These are phyloP conservation scores for Nesospiza acunhae DNA, from an alignment of 2,113 vertebrate genomes.

Conservation along the genomic window DNA sequence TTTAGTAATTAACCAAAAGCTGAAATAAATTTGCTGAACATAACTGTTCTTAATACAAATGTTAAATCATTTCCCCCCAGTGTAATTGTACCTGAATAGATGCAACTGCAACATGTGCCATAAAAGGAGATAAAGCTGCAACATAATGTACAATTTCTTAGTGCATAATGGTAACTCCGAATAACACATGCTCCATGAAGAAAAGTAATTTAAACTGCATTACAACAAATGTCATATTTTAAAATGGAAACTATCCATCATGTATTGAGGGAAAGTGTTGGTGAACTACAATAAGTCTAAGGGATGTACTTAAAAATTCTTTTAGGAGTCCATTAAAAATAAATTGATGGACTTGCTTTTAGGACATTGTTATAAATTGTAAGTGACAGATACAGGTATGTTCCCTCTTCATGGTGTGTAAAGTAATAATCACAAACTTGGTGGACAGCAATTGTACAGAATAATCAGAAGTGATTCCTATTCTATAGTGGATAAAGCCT, in stretches of 20 bases:
- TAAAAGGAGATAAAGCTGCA: conserved; percentile 75
- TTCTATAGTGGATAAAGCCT: background rate
- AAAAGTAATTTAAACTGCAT: conserved; percentile 82
- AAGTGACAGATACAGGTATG: conserved; percentile 47
- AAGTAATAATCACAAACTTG: conserved; percentile 34
- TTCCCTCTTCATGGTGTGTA: background rate
- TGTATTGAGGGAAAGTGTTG: conserved; percentile 38
- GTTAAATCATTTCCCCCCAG: conserved; percentile 46
- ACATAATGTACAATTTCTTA: conserved; percentile 74
- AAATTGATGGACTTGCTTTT: conserved; percentile 75
- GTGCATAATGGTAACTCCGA: conserved; percentile 73
- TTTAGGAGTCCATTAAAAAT: conserved; percentile 71
- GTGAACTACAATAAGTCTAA: conserved; percentile 46
- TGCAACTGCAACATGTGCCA: conserved; percentile 56
- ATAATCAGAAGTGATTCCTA: background rate
- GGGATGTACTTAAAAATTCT: conserved; percentile 67
- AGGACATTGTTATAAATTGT: conserved; percentile 52
- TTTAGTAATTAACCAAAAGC: conserved; percentile 71
- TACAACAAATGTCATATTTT: conserved; percentile 78
- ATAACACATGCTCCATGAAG: conserved; percentile 67
- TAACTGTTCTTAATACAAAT: conserved; percentile 64
- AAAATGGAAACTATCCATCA: conserved; percentile 79
- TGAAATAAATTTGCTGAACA: conserved; percentile 68
- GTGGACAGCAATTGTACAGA: background rate
- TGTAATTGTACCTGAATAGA: conserved; percentile 67